These are phyloP conservation scores for Platycheirus rosarum DNA, from an alignment of 2,888 invertebrate species.

Conservation along the genomic window DNA sequence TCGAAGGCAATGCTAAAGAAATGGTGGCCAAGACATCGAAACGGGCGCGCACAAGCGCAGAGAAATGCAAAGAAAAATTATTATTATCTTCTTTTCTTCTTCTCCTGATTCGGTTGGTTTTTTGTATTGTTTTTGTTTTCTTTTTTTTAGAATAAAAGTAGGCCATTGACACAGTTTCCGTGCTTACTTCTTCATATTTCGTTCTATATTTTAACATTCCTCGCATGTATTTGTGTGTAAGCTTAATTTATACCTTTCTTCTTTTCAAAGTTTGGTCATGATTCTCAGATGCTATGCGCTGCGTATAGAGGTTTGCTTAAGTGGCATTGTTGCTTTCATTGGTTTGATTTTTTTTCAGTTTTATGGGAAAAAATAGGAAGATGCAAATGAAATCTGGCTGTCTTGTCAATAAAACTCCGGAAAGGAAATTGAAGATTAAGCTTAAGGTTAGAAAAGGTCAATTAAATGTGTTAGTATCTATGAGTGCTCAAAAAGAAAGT, in stretches of 20 bases:
- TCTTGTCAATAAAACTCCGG: slow-evolving; percentile 29
- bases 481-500: too few species aligned
- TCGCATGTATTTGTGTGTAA: slow-evolving; percentile 38
- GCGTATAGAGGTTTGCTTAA: too few species aligned
- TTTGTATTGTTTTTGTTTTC: slow-evolving; percentile 19
- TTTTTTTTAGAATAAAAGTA: slow-evolving; percentile 51
- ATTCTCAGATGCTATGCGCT: slow-evolving; percentile 43
- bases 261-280: slow-evolving; percentile 69
- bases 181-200: slow-evolving; percentile 53
- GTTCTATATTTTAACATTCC: slow-evolving; percentile 46
- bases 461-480: too few species aligned
- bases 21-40: slow-evolving; percentile 52
- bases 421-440: too few species aligned
- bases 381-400: slow-evolving; percentile 15
- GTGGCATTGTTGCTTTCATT: slow-evolving; percentile 66
- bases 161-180: slow-evolving; percentile 67
- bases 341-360: slow-evolving; percentile 19
- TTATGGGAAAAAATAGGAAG: slow-evolving; percentile 24
- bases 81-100: slow-evolving; percentile 31
- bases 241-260: slow-evolving; percentile 58
- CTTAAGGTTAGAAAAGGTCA: too few species aligned
- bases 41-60: slow-evolving; percentile 19
- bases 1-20: slow-evolving; percentile 71
- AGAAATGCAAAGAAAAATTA: slow-evolving; percentile 44
- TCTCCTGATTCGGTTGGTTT: slow-evolving; percentile 36